Evolutionary conservation across 2,113 vertebrate genomes (phyloP), one percentile per base, ranked within the genome.

Genomic region (Cottus gobio): DNA sequence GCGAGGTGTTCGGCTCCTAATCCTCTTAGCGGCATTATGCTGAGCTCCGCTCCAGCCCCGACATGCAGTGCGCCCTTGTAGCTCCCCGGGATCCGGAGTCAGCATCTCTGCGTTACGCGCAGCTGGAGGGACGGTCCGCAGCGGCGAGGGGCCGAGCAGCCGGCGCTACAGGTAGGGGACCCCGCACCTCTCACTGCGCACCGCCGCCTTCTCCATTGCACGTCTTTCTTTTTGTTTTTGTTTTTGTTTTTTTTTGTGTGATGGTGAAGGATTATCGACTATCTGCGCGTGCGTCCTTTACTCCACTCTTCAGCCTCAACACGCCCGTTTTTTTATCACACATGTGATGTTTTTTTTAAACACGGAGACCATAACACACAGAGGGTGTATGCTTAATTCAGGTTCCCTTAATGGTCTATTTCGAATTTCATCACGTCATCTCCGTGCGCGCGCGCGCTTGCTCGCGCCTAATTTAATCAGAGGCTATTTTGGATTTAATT

Each of bases 1-100:
- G 85, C 85, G 84, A 84, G 46, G 79, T 82, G 85, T 79, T 63
- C 28, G 66, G 57, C 72, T 83, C 39, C 66, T 85, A 96, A 97
- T 96, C 97, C 94, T 92, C 95, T 97, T 97, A 97, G 84, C 77
- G 26, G 91, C 93, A 95, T 96, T 96, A 96, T 90, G 92, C 79
- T 92, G 92, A 94, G 89, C 90, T 62, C 12, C 87, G 93, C 93
- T 90, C 93, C 84, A 89, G 93, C 74, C 76, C 81, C 91, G 92
- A 87, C 87, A 86, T 88, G 90, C 87, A 75, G 88, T 84, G 89
- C 93, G 96, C 90, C 95, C 96, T 96, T 87, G 85, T 85, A 90
- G 87, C 90, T 90, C 83, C 93, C 92, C 65, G 93, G 63, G 89
- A 70, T 15, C 71, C 79, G 66, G 76, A 88, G 89, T 90, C 91